Base-by-base conservation (phyloP, 2,888 invertebrate genomes). In the Zele albiditarsus region DNA sequence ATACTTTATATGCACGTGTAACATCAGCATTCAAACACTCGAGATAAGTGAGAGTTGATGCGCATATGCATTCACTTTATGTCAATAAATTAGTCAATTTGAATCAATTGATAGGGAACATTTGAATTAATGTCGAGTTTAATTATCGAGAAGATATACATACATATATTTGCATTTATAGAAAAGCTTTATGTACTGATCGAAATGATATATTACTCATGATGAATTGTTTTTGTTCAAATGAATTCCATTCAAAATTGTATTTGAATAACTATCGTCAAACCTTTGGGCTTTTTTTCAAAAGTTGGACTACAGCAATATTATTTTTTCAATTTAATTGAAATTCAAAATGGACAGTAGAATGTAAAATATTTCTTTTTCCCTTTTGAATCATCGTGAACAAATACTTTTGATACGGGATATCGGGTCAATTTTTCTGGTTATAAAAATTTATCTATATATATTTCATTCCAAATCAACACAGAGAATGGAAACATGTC, bases 31-130 rank as follows among this genome's bases (percentile, higher is more conserved):
- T 71, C 71, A 62, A 20, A 62, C 71, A 46, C 33, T 25, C 53
- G 71, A 71, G 71, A 71, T 71, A 62, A 71, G 27, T 68, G 20
- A 5, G 53, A 53, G 20, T 53, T 53, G n/a, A 53, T 53, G 23
- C 6, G 1, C n/a, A 23, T 53, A 20, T 20, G 5, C 53, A 53
- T 53, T 53, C 20, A 20, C 53, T 53, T 53, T 20, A 53, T 53
- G 20, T 53, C 8, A 53, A 20, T 53, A 53, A 20, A 71, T 46
- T 28, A 62, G 53, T 62, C 62, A 71, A 71, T 71, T 28, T 62
- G 14, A 27, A 62, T 27, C 49, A 49, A 38, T 62, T 62, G 62
- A 71, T 71, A 57, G 14, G n/a, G 38, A 70, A 38, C 60, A 33
- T 31, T 63, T 33, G 63, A 63, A 20, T 67, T 33, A 23, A 23